Conservation (phyloP, 1,140 invertebrate species). For the Nautilus pompilius region DNA sequence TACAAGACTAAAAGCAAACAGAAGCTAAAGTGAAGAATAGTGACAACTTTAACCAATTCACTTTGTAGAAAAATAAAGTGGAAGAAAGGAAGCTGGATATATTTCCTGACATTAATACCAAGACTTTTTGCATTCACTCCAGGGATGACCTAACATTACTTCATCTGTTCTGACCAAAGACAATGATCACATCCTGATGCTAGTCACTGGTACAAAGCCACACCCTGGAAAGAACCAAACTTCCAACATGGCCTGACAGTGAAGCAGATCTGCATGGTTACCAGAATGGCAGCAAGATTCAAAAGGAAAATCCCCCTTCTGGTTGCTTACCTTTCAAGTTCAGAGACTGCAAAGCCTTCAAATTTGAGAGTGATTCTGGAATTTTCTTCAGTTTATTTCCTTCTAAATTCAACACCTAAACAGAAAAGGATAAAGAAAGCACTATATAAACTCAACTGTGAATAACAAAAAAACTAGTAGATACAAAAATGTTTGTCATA, state of each 20-base stretch:
- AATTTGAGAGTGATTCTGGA: slow-evolving; percentile 64
- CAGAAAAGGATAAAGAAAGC: background rate
- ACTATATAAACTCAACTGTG: too few relatives aligned
- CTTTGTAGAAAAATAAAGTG: too few relatives aligned
- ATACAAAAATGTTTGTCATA: background rate
- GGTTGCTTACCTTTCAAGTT: slow-evolving; percentile 42
- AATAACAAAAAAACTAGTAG: too few relatives aligned
- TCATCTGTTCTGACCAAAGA: background rate
- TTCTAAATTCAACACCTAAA: slow-evolving; percentile 66
- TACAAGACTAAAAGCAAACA: too few relatives aligned
- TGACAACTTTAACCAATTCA: too few relatives aligned
- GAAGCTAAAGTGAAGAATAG: too few relatives aligned
- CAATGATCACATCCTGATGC: background rate
- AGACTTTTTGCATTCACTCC: too few relatives aligned
- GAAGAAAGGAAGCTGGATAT: too few relatives aligned
- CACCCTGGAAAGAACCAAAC: background rate
- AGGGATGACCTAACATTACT: background rate
- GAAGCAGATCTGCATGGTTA: background rate
- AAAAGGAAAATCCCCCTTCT: background rate
- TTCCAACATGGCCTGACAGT: background rate
- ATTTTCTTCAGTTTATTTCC: slow-evolving; percentile 68
- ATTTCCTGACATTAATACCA: too few relatives aligned
- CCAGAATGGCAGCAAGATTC: background rate
- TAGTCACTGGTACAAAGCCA: background rate
- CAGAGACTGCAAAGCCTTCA: slow-evolving; percentile 56